Evolutionary conservation across 2,888 invertebrate genomes (phyloP), one percentile per base, ranked within the genome.

Genomic region (Rotaria sp.): DNA sequence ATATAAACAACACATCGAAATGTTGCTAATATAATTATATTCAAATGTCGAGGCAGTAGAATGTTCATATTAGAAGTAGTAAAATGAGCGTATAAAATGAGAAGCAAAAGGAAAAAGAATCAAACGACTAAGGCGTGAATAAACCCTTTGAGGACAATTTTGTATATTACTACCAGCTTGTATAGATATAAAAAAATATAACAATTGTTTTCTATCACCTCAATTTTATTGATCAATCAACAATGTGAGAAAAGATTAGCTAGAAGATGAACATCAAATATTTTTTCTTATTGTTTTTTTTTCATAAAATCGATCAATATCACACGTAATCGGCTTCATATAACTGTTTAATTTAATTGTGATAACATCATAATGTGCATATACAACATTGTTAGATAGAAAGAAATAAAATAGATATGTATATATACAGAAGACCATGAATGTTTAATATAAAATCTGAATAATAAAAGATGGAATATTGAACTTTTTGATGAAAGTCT

Each of bases 1-100:
- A 30, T 35, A 67, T 8, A 67, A 35, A 67, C 18, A 35, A 35
- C 38, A 35, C 21, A 30, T 15, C 67, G 30, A 67, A 5, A 67
- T 67, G 67, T 38, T 67, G 67, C 38, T 67, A 67, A 67, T 67
- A 67, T n/a, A n/a, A n/a, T n/a, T n/a, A n/a, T 67, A 30, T 67
- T 35, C 67, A 67, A 38, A 30, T 67, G 35, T 67, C 21, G 67
- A 67, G 67, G 67, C 67, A 35, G 35, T 35, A 38, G 2, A 67
- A 67, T 67, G 67, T 67, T 67, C 67, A 67, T 67, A 38, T 67
- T 35, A 35, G 5, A 67, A 67, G 21, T 35, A 67, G 67, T 67
- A 67, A 67, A 67, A 35, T 67, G 21, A 38, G 67, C 67, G 35
- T 30, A 67, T 67, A 35, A 67, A 35, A 35, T 13, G 8, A 35